These are phyloP conservation scores for Hemichromis elongatus DNA, from an alignment of 2,113 vertebrate genomes.

Conservation along the genomic window DNA sequence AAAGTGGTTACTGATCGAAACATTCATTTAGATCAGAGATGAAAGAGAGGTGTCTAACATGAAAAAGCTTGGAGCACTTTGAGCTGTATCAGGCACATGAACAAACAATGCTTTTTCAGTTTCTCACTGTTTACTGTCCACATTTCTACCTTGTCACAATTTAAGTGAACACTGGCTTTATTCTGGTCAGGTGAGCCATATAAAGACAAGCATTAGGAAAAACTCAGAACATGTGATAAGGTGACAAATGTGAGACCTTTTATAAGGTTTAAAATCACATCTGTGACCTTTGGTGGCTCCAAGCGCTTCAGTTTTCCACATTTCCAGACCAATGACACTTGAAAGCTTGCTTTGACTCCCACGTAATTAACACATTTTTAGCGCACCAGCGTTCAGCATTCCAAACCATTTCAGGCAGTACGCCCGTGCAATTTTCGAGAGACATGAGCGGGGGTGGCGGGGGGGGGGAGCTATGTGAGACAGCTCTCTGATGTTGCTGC, in stretches of 20 bases:
- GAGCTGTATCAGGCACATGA: neutral
- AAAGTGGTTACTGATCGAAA: neutral
- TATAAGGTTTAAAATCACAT: neutral
- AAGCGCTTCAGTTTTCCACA: constrained; percentile 16
- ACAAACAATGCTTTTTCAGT: neutral
- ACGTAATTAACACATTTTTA: constrained; percentile 56
- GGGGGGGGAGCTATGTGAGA: constrained; percentile 18
- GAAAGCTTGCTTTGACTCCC: constrained; percentile 35
- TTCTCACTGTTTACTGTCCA: neutral
- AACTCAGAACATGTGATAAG: neutral
- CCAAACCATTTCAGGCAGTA: constrained; percentile 35
- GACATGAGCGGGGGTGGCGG: constrained; percentile 17
- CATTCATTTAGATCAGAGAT: constrained; percentile 26
- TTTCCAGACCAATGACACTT: constrained; percentile 26
- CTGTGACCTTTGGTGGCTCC: neutral
- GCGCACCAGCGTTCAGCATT: constrained; percentile 21
- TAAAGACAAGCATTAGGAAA: neutral
- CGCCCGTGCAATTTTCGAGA: constrained; percentile 33
- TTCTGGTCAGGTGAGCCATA: neutral
- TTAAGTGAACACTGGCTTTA: neutral
- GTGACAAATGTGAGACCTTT: neutral
- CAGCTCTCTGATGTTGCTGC: constrained; percentile 30
- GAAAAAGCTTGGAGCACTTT: neutral
- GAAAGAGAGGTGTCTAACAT: neutral
- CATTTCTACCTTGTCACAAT: neutral